Conservation (phyloP, 2,888 invertebrate genomes). For the Bhutanitis thaidina region DNA sequence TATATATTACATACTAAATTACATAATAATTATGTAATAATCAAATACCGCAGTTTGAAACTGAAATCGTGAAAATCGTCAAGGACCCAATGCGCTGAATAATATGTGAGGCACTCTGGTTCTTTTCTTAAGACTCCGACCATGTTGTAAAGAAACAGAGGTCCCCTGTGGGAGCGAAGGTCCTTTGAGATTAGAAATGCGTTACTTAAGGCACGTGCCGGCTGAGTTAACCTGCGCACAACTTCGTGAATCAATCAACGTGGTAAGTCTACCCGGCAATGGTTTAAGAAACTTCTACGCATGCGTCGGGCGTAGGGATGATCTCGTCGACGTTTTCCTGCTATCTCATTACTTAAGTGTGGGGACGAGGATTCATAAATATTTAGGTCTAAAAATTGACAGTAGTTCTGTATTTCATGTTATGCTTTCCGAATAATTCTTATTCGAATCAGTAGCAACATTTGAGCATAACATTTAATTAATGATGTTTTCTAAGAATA, state of each 20-base stretch:
- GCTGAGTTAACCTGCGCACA: slow-evolving; percentile 66
- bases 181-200: slow-evolving; percentile 43
- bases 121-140: slow-evolving; percentile 26
- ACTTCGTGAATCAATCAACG: slow-evolving; percentile 76
- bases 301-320: slow-evolving; percentile 61
- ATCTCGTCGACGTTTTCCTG: slow-evolving; percentile 28
- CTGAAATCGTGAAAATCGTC: slow-evolving; percentile 6
- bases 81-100: slow-evolving; percentile 40
- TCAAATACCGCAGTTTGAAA: neutral
- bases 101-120: slow-evolving; percentile 34
- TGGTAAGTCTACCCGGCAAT: slow-evolving; percentile 62
- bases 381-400: neutral
- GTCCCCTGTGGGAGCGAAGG: slow-evolving; percentile 25
- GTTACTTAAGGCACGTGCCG: slow-evolving; percentile 54
- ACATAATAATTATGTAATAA: too few relatives aligned
- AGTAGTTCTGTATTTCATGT: too few relatives aligned
- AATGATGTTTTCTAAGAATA: too few relatives aligned
- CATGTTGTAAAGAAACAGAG: slow-evolving; percentile 21
- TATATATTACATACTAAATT: too few relatives aligned
- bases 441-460: too few relatives aligned
- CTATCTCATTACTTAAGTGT: neutral
- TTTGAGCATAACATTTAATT: too few relatives aligned
- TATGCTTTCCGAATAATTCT: too few relatives aligned
- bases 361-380: neutral
- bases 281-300: slow-evolving; percentile 48